These are phyloP conservation scores for Glaucopsyche alexis DNA, from an alignment of 2,888 invertebrate genomes.

Conservation along the genomic window DNA sequence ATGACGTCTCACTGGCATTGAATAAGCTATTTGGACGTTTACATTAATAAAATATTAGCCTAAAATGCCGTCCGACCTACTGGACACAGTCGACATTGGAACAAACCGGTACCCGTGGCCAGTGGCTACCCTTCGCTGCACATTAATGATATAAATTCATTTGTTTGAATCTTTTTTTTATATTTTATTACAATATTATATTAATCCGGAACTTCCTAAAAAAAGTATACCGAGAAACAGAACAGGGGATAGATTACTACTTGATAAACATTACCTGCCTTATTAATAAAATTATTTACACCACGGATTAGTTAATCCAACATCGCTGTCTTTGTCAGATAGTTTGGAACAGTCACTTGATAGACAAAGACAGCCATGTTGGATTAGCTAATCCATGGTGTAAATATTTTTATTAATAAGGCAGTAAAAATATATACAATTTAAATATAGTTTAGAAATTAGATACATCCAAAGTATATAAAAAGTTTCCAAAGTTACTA, in stretches of 20 bases:
- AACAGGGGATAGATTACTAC: not conserved
- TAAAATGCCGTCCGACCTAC: conserved; percentile 67
- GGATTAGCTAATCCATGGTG: too few relatives aligned
- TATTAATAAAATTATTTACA: too few relatives aligned
- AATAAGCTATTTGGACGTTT: conserved; percentile 35
- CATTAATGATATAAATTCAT: conserved; percentile 45
- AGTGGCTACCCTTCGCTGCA: conserved; percentile 73
- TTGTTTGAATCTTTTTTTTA: conserved; percentile 29
- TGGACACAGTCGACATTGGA: conserved; percentile 70
- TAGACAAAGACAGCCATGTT: too few relatives aligned
- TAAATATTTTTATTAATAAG: too few relatives aligned
- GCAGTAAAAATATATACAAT: too few relatives aligned
- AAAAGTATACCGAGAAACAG: not conserved
- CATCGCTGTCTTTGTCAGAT: too few relatives aligned
- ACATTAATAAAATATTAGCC: conserved; percentile 39
- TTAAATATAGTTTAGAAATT: too few relatives aligned
- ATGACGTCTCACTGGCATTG: conserved; percentile 21
- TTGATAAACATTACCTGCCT: too few relatives aligned
- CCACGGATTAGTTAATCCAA: too few relatives aligned
- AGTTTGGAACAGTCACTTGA: too few relatives aligned
- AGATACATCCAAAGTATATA: too few relatives aligned
- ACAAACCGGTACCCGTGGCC: conserved; percentile 74
- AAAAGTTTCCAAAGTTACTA: too few relatives aligned
- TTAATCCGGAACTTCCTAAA: not conserved
- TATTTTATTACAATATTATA: conserved; percentile 26